Conservation (phyloP, 2,797 vertebrate genomes). For the Salmo trutta region DNA sequence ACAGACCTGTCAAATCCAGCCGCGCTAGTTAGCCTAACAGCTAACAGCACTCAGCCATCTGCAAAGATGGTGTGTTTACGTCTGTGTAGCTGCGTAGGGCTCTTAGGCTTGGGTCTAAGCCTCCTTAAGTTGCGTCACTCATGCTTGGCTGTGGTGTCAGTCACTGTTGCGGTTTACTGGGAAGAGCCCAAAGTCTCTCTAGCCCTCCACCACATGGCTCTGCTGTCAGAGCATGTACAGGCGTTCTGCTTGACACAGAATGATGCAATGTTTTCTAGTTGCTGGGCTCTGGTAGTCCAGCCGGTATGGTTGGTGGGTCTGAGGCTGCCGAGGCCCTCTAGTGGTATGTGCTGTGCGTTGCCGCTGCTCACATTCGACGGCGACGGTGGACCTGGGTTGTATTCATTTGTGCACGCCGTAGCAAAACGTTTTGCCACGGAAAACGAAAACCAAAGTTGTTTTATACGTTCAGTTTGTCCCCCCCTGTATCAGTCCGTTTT, state of each 20-base stretch:
- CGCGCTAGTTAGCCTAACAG: slow-evolving; percentile 1
- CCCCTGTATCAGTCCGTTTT: too few relatives aligned
- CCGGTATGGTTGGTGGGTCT: not conserved
- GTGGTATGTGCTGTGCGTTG: slow-evolving; percentile 16
- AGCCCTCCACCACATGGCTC: slow-evolving; percentile 9
- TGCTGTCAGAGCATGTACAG: not conserved
- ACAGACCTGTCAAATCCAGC: slow-evolving; percentile 19
- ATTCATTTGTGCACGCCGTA: not conserved
- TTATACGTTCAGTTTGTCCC: too few relatives aligned
- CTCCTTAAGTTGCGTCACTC: slow-evolving; percentile 36
- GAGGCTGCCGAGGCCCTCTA: slow-evolving; percentile 25
- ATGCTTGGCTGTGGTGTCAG: slow-evolving; percentile 15
- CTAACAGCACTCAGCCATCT: not conserved
- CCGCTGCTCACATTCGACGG: not conserved
- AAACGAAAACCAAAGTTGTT: too few relatives aligned
- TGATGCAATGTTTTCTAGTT: slow-evolving; percentile 25
- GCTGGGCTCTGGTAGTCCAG: not conserved
- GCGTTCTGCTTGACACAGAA: slow-evolving; percentile 20
- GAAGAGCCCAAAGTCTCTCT: not conserved
- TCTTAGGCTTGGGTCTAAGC: slow-evolving; percentile 20
- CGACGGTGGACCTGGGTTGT: not conserved
- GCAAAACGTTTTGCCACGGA: not conserved
- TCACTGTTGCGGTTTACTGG: slow-evolving; percentile 17
- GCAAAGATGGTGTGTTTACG: not conserved
- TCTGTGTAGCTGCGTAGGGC: not conserved